Evolutionary conservation across 2,797 vertebrate species (phyloP).

Genomic region (Characodon lateralis): DNA sequence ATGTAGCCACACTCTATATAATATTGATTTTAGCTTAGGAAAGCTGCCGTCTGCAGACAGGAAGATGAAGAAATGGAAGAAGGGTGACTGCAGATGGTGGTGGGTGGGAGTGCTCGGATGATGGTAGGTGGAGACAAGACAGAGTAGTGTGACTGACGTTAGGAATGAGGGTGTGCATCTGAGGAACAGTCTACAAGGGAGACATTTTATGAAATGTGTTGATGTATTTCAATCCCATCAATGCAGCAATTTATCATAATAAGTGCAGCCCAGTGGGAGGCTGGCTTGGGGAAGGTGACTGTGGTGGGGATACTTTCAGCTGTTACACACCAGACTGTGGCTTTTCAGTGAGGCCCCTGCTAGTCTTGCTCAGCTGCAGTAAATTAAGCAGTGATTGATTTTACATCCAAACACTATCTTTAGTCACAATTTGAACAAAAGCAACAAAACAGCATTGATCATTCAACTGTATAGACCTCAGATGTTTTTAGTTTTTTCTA

Average conservation of each 20-base stretch:
- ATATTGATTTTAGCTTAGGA: constrained; percentile 63
- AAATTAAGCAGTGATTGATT: constrained; percentile 41
- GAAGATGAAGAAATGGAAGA: constrained; percentile 21
- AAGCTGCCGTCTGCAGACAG: constrained; percentile 32
- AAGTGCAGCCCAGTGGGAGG: constrained; percentile 3
- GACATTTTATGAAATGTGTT: constrained; percentile 43
- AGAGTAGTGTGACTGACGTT: constrained; percentile 22
- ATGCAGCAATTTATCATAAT: constrained; percentile 52
- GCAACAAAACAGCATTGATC: constrained; percentile 10
- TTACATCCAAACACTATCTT: constrained; percentile 12
- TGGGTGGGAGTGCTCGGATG: not conserved
- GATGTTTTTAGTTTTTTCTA: not conserved
- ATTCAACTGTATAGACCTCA: not conserved
- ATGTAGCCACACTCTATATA: constrained; percentile 41
- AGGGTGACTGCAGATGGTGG: constrained; percentile 14
- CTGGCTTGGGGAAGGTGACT: not conserved
- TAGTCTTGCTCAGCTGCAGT: constrained; percentile 9
- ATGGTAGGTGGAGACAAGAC: constrained; percentile 15
- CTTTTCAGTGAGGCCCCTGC: constrained; percentile 17
- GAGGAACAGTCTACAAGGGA: constrained; percentile 8
- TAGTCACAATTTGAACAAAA: constrained; percentile 28
- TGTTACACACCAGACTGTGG: constrained; percentile 24
- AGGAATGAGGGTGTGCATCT: constrained; percentile 24
- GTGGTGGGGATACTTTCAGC: constrained; percentile 26
- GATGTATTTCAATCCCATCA: constrained; percentile 44